phyloP scores from a whole-genome alignment of 2,888 invertebrate genomes.

The Metopia argyrocephala region DNA sequence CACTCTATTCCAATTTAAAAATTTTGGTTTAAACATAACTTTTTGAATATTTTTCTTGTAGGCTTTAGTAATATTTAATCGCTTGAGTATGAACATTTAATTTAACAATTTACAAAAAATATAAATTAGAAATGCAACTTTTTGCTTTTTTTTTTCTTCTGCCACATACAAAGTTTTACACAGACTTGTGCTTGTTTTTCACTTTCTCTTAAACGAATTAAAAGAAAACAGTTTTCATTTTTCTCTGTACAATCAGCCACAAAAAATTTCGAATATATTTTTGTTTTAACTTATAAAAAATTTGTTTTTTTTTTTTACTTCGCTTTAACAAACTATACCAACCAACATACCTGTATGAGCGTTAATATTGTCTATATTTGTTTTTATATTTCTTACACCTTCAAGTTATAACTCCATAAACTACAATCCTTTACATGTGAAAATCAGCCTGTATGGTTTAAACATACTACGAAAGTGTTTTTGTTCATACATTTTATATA shows the following conservation, averaged over 20 bases:
- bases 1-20: too few relatives aligned
- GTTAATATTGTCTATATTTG: background rate
- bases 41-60: too few relatives aligned
- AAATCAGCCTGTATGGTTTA: slow-evolving; percentile 35
- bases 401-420: slow-evolving; percentile 32
- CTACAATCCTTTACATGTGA: slow-evolving; percentile 31
- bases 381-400: slow-evolving; percentile 32
- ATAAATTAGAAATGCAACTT: background rate
- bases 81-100: too few relatives aligned
- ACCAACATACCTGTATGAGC: slow-evolving; percentile 1
- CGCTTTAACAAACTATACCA: background rate
- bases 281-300: too few relatives aligned
- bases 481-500: too few relatives aligned
- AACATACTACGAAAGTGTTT: background rate
- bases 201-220: slow-evolving; percentile 35
- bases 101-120: background rate
- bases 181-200: slow-evolving; percentile 16
- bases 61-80: too few relatives aligned
- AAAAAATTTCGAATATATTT: background rate
- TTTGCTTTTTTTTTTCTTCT: background rate
- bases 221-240: slow-evolving; percentile 30
- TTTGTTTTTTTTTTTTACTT: background rate
- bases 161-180: background rate
- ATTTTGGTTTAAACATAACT: too few relatives aligned
- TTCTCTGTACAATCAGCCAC: background rate